A percentile compares a stretch with the other conserved stretches of the same genome.
Evolutionary conservation across 2,888 invertebrate genomes (phyloP).

Genomic region (Pandemis cinnamomeana): DNA sequence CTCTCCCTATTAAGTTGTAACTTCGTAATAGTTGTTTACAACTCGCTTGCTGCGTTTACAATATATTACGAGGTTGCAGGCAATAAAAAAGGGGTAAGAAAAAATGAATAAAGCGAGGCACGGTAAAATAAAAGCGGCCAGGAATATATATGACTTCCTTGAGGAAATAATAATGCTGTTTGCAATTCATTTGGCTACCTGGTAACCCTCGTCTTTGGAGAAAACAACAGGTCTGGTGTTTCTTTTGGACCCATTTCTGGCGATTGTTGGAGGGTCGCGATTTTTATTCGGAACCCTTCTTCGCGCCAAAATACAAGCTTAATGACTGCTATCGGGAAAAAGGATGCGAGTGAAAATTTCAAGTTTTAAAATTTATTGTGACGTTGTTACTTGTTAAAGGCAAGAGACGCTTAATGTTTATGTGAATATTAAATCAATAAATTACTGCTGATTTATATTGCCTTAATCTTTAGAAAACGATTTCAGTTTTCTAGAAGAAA

Average conservation of each 20-base stretch:
- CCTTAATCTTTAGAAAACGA: no score
- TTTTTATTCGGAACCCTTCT: slow-evolving; percentile 80
- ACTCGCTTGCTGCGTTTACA: slow-evolving; percentile 78
- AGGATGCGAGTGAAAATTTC: slow-evolving; percentile 53
- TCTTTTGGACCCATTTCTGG: slow-evolving; percentile 66
- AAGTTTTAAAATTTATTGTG: not conserved
- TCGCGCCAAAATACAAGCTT: slow-evolving; percentile 75
- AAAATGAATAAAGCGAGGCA: slow-evolving; percentile 80
- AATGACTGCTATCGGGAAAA: slow-evolving; percentile 59
- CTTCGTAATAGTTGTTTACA: slow-evolving; percentile 80
- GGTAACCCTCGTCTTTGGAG: slow-evolving; percentile 76
- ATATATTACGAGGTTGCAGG: slow-evolving; percentile 82
- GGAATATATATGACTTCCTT: slow-evolving; percentile 85
- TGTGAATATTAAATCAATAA: no score
- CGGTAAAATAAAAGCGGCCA: slow-evolving; percentile 81
- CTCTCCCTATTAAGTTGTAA: slow-evolving; percentile 71
- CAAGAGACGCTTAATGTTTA: no score
- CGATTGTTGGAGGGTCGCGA: slow-evolving; percentile 72
- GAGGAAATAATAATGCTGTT: slow-evolving; percentile 85
- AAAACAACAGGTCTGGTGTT: slow-evolving; percentile 77
- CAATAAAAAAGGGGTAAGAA: slow-evolving; percentile 81
- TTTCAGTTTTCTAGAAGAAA: no score
- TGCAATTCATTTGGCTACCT: slow-evolving; percentile 85
- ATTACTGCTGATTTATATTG: no score
- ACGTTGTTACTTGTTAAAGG: not conserved